Conservation (phyloP, 2,797 vertebrate genomes). For the Silurus aristotelis region DNA sequence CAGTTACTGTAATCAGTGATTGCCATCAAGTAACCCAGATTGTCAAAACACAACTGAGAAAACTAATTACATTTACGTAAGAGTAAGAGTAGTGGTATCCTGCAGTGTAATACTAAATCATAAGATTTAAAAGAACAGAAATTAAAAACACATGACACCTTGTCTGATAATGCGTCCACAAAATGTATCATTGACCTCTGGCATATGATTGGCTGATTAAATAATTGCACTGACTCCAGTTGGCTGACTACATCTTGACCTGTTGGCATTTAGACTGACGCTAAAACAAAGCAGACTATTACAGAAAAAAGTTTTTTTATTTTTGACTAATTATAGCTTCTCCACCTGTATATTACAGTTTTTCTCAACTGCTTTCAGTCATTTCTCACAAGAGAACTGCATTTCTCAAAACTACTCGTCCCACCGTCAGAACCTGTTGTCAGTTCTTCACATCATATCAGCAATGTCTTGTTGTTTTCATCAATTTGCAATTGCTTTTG, state of each 20-base stretch:
- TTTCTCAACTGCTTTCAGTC: too few species aligned
- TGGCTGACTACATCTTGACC: background rate
- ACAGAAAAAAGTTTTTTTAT: background rate
- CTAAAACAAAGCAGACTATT: background rate
- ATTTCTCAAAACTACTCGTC: too few species aligned
- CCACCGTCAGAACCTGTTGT: too few species aligned
- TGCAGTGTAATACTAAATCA: background rate
- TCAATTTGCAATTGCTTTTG: too few species aligned
- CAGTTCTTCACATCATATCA: too few species aligned
- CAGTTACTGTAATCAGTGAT: constrained; percentile 3
- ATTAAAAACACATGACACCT: background rate
- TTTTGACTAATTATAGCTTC: background rate
- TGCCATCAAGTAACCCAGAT: background rate
- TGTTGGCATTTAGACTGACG: background rate
- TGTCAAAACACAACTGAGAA: constrained; percentile 18
- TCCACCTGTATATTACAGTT: background rate
- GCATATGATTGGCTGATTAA: background rate
- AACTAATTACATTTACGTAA: background rate
- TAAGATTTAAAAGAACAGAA: background rate
- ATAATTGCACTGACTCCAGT: background rate
- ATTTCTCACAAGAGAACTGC: too few species aligned
- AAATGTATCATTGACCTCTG: background rate
- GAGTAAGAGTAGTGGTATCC: background rate
- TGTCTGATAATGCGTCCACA: background rate
- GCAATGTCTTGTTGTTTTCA: too few species aligned